Evolutionary conservation across 2,888 invertebrate genomes (phyloP).

Genomic region (Cloeon dipterum): DNA sequence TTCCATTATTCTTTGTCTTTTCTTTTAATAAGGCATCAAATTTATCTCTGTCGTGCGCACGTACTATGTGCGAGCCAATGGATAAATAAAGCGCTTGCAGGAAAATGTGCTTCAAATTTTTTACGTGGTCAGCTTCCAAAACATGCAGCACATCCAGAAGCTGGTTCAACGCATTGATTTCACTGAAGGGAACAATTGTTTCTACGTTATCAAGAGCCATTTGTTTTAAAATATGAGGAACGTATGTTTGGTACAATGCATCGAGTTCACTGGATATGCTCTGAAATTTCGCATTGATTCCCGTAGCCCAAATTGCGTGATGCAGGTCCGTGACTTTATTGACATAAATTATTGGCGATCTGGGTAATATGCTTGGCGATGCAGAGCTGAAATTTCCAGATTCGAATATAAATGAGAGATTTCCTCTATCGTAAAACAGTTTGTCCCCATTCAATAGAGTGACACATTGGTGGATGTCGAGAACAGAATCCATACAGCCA

Average conservation of each 20-base stretch:
- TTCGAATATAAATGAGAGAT: constrained; percentile 68
- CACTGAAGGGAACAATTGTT: constrained; percentile 63
- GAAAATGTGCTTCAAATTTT: constrained; percentile 47
- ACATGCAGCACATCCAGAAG: constrained; percentile 57
- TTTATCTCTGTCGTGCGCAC: constrained; percentile 37
- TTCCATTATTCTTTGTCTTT: too few relatives aligned
- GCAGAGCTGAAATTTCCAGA: constrained; percentile 21
- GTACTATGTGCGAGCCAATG: constrained; percentile 53
- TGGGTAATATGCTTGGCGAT: constrained; percentile 78
- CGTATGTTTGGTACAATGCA: constrained; percentile 50
- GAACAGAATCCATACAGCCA: constrained; percentile 92
- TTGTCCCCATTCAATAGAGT: constrained; percentile 81
- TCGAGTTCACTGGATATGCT: too few relatives aligned
- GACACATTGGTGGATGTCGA: constrained; percentile 81
- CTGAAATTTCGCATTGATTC: too few relatives aligned
- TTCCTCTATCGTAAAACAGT: too few relatives aligned
- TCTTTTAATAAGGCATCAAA: constrained; percentile 66
- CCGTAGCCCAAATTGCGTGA: too few relatives aligned
- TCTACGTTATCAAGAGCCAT: constrained; percentile 29
- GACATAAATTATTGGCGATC: constrained; percentile 86
- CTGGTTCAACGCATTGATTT: constrained; percentile 67
- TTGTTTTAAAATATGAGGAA: constrained; percentile 22
- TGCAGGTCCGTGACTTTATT: too few relatives aligned
- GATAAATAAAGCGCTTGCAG: constrained; percentile 60
- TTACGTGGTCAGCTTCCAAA: constrained; percentile 14